Base-by-base conservation (phyloP, 1,140 invertebrate species). In the Atta texana region DNA sequence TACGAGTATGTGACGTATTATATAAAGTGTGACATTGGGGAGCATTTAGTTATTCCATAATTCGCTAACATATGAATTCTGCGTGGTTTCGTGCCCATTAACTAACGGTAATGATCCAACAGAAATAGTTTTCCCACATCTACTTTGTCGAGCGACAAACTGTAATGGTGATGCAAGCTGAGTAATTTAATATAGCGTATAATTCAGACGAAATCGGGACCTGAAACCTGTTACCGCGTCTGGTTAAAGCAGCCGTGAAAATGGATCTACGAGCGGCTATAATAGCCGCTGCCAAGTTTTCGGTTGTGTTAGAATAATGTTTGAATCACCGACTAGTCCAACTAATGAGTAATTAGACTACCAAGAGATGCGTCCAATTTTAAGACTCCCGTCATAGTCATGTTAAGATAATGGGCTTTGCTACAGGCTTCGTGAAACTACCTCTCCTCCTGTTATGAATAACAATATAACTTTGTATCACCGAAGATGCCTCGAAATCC, bases 21-120 rank as follows among this genome's bases (percentile, higher is more conserved):
- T 64, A 59, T 28, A 78, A 66, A 44, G 14, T 44, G 21, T 69
- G 24, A 69, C 44, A 63, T 16, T 39, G 10, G 63, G 24, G 21
- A 85, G 16, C 10, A 55, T 34, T 89, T 75, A 57, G 68, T 57
- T 44, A 51, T 10, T 28, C 51, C 31, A 12, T 28, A 59, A 84
- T 87, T 85, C 39, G 55, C 63, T 59, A 44, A 82, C 28, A 24
- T 80, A 86, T 91, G 85, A 91, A 88, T 91, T 75, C 63, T 77
- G 66, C 55, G 81, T 51, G 24, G 68, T 49, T 49, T 66, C 28
- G n/a, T 66, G 18, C 34, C 85, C 85, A 88, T 91, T 91, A 91
- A 87, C 85, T 85, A 89, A 91, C 75, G 69, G 89, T 91, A 91
- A 91, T 89, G 85, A 84, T 66, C 69, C 87, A 39, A 69, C 63